Percentiles rank a stretch among this genome's conserved stretches.
Evolutionary conservation across 2,888 invertebrate genomes (phyloP).

Genomic region (Drosophila maculinotata): DNA sequence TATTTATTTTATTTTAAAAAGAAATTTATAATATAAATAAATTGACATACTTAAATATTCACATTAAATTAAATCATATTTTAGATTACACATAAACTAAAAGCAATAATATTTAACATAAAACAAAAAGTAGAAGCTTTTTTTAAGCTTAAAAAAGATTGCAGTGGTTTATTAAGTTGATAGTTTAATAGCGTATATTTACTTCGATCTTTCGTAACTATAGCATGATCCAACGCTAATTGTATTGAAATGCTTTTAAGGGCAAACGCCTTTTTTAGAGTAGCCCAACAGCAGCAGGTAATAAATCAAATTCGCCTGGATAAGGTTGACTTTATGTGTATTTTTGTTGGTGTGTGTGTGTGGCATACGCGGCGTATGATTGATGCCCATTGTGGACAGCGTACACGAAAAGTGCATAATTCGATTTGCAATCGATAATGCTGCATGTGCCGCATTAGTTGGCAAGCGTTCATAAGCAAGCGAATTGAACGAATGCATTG

Average conservation of each 20-base stretch:
- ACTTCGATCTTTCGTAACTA: not conserved
- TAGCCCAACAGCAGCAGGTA: slow-evolving; percentile 15
- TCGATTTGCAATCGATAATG: slow-evolving; percentile 70
- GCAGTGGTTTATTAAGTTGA: not conserved
- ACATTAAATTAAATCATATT: too few species aligned
- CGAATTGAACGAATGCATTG: slow-evolving; percentile 18
- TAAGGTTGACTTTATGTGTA: not conserved
- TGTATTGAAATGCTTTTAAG: slow-evolving; percentile 56
- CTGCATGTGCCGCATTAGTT: slow-evolving; percentile 14
- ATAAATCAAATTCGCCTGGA: slow-evolving; percentile 49
- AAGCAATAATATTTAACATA: too few species aligned
- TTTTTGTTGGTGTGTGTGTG: slow-evolving; percentile 7
- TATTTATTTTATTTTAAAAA: too few species aligned
- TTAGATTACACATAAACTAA: too few species aligned
- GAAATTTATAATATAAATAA: too few species aligned
- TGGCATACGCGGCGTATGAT: slow-evolving; percentile 44
- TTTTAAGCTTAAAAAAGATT: too few species aligned
- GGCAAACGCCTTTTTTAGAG: slow-evolving; percentile 13
- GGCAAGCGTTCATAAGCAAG: slow-evolving; percentile 13
- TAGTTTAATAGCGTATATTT: not conserved
- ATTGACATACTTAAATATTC: too few species aligned
- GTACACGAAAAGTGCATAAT: slow-evolving; percentile 52
- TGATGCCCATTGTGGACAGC: slow-evolving; percentile 36
- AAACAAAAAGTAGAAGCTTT: too few species aligned
- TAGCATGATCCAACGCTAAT: slow-evolving; percentile 24